These are phyloP conservation scores for Craniophora ligustri DNA, from an alignment of 2,888 invertebrate species.

Conservation along the genomic window DNA sequence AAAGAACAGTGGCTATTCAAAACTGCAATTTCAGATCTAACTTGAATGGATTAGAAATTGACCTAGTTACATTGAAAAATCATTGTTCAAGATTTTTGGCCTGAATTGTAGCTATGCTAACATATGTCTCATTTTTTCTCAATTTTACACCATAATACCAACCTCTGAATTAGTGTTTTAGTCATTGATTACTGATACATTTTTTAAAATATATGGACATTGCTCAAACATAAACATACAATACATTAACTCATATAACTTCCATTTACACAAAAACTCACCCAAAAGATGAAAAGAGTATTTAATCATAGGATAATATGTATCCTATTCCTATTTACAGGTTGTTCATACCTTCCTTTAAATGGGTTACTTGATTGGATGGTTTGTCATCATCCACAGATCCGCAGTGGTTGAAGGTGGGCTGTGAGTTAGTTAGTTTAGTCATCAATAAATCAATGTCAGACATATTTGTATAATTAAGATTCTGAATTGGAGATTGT, in stretches of 20 bases:
- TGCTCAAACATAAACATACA: too few species aligned
- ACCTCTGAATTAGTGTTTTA: background rate
- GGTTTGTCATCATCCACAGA: too few species aligned
- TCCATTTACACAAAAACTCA: too few species aligned
- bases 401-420: too few species aligned
- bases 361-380: too few species aligned
- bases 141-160: background rate
- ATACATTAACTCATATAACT: too few species aligned
- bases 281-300: too few species aligned
- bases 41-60: slow-evolving; percentile 75
- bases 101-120: slow-evolving; percentile 27
- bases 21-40: slow-evolving; percentile 57
- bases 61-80: slow-evolving; percentile 69
- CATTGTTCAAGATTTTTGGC: slow-evolving; percentile 62
- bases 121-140: slow-evolving; percentile 8
- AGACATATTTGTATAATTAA: too few species aligned
- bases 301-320: too few species aligned
- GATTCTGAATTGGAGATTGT: too few species aligned
- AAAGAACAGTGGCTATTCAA: slow-evolving; percentile 33
- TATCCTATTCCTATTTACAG: background rate
- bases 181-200: background rate
- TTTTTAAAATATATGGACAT: too few species aligned
- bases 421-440: background rate
- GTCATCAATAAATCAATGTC: background rate
- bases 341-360: background rate